A percentile compares a stretch with the other conserved stretches of the same genome.
These are phyloP conservation scores for Myripristis jacobus DNA, from an alignment of 2,797 vertebrate genomes.

Conservation along the genomic window DNA sequence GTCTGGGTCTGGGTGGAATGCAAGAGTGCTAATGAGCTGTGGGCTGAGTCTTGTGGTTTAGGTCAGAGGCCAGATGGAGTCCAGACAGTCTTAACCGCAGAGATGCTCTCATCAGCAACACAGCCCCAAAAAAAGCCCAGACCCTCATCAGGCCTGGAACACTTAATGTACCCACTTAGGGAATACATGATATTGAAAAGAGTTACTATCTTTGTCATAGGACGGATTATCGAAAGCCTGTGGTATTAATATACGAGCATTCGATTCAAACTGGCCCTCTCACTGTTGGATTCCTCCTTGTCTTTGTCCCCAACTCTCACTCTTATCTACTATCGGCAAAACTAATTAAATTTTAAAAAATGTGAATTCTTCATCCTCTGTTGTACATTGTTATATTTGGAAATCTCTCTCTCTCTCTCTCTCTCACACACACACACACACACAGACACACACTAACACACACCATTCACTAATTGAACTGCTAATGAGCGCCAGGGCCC, in stretches of 20 bases:
- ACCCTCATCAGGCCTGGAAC: conserved; percentile 24
- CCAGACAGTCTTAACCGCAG: conserved; percentile 62
- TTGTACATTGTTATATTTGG: background rate
- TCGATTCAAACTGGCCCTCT: background rate
- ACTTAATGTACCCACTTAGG: conserved; percentile 39
- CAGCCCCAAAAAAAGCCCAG: conserved; percentile 37
- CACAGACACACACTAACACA: conserved; percentile 3
- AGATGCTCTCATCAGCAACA: conserved; percentile 63
- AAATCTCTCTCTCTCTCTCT: background rate
- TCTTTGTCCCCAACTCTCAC: background rate
- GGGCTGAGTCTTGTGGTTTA: conserved; percentile 59
- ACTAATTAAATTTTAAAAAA: background rate
- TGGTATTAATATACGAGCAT: background rate
- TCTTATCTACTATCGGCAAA: background rate
- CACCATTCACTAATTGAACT: conserved; percentile 32
- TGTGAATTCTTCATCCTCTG: background rate
- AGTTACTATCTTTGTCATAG: background rate
- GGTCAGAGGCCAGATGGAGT: conserved; percentile 65
- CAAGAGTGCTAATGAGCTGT: conserved; percentile 61
- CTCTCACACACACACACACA: conserved; percentile 16
- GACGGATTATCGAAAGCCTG: background rate
- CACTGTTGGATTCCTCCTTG: background rate
- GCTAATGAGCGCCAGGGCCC: conserved; percentile 54
- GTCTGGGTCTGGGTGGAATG: conserved; percentile 27
- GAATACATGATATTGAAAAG: background rate